Base-by-base conservation (phyloP, 2,888 invertebrate species). In the Drosophila pseudotakahashii region DNA sequence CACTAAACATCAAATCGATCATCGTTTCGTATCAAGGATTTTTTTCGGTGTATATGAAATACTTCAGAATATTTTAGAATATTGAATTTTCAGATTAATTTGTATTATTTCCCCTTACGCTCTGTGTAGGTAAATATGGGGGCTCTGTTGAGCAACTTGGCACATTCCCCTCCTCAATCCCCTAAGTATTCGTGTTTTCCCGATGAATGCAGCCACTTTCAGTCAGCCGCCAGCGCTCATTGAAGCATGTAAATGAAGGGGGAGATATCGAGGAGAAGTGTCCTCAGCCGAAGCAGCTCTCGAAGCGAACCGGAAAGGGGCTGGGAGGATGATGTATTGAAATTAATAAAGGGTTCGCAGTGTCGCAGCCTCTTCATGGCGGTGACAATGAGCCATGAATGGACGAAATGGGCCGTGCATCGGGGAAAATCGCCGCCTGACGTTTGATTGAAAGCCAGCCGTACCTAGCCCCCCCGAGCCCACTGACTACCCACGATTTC, bases 261-360 rank as follows among this genome's bases (percentile, higher is more conserved):
- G 32, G 30, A 36, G 34, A 34, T 34, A 36, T 32, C 45, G 47
- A 55, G 42, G 59, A 73, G 53, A 71, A 77, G 80, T 32, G 80
- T 76, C 60, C 81, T 80, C 71, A 79, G 57, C 64, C 76, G 26
- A 72, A 76, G 51, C 50, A 54, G 54, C 45, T n/a, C 54, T 47
- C 37, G n/a, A 39, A 32, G 34, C 32, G 58, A 54, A 55, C 71
- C 37, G 16, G 32, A 4, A 13, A 11, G 13, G 54, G 55, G 34
- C 5, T 7, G 9, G 45, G 36, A 60, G 55, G 70, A 59, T 70
- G 84, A 81, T 81, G 85, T 75, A 81, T 81, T 77, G 88, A 87
- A 87, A 82, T 82, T 82, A 87, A 84, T 84, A 87, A 84, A 80
- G 78, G 81, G 81, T 80, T 76, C 83, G 64, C 63, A 77, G 36